Evolutionary conservation across 1,140 invertebrate genomes (phyloP).

Genomic region (Solen grandis): DNA sequence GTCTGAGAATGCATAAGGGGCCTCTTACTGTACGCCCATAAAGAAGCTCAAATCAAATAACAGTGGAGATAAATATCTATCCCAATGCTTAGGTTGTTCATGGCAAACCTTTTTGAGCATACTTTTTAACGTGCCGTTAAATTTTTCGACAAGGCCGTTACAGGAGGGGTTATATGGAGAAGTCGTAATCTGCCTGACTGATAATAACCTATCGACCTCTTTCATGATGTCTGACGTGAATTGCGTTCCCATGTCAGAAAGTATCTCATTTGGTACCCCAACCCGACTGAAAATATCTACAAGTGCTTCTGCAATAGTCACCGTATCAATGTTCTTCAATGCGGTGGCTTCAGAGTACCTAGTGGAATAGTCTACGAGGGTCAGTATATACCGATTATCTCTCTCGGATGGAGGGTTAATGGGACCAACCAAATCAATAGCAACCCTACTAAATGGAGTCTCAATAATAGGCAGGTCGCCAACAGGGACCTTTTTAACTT

Average conservation of each 20-base stretch:
- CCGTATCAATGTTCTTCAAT: conserved; percentile 37
- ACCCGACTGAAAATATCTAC: conserved; percentile 77
- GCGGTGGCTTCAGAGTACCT: conserved; percentile 60
- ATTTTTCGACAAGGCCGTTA: conserved; percentile 69
- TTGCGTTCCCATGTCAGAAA: conserved; percentile 80
- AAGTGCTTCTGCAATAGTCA: conserved; percentile 62
- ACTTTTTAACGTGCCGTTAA: conserved; percentile 65
- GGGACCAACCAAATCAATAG: conserved; percentile 56
- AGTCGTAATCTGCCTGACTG: conserved; percentile 61
- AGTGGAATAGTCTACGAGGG: conserved; percentile 58
- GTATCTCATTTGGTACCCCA: conserved; percentile 78
- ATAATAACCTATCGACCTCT: conserved; percentile 57
- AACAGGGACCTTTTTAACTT: too few species aligned
- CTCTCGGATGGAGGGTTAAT: conserved; percentile 31
- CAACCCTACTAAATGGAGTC: conserved; percentile 55
- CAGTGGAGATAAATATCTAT: conserved; percentile 67
- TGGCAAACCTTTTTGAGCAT: conserved; percentile 65
- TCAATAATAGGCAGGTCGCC: conserved; percentile 57
- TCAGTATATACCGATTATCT: conserved; percentile 54
- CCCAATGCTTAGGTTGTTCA: conserved; percentile 72
- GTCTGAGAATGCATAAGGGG: conserved; percentile 65
- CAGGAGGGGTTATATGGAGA: conserved; percentile 68
- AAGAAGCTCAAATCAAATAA: conserved; percentile 70
- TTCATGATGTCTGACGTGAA: conserved; percentile 75
- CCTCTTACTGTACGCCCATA: conserved; percentile 69